Percentiles rank a stretch among this genome's conserved stretches.
Evolutionary conservation across 2,888 invertebrate species (phyloP).

Genomic region (Odontomyia ornata): DNA sequence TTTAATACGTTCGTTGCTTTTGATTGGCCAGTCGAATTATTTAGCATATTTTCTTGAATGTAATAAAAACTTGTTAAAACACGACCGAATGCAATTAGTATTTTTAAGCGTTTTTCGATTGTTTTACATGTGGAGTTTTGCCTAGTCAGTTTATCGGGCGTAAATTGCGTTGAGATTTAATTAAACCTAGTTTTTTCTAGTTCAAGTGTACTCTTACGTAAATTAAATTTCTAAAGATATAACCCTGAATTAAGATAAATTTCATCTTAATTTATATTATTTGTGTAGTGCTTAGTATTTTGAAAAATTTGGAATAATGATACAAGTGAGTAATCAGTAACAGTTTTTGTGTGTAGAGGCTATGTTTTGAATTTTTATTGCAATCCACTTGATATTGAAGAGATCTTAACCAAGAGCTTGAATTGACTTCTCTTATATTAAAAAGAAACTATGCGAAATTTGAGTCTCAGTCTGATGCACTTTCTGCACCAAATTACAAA

Average conservation of each 20-base stretch:
- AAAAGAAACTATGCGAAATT: no score
- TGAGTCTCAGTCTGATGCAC: no score
- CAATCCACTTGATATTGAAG: no score
- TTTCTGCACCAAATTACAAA: no score
- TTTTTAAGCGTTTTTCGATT: neutral
- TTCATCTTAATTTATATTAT: neutral
- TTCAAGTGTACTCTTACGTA: neutral
- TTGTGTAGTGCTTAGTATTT: neutral
- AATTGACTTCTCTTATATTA: no score
- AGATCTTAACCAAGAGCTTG: no score
- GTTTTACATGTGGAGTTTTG: neutral
- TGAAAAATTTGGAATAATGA: neutral
- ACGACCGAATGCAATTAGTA: neutral
- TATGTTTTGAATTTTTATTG: no score
- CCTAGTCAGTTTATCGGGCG: neutral
- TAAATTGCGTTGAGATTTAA: neutral
- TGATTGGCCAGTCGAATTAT: no score
- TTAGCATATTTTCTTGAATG: neutral
- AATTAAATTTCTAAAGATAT: neutral
- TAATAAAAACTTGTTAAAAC: slow-evolving; percentile 9
- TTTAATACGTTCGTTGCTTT: neutral
- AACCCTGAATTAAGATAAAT: neutral
- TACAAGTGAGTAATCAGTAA: slow-evolving; percentile 3
- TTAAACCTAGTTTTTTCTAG: neutral
- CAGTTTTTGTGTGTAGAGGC: no score